Percentiles rank a stretch among this genome's conserved stretches.
These are phyloP conservation scores for Phocides pigmalion DNA, from an alignment of 1,140 invertebrate species.

Conservation along the genomic window DNA sequence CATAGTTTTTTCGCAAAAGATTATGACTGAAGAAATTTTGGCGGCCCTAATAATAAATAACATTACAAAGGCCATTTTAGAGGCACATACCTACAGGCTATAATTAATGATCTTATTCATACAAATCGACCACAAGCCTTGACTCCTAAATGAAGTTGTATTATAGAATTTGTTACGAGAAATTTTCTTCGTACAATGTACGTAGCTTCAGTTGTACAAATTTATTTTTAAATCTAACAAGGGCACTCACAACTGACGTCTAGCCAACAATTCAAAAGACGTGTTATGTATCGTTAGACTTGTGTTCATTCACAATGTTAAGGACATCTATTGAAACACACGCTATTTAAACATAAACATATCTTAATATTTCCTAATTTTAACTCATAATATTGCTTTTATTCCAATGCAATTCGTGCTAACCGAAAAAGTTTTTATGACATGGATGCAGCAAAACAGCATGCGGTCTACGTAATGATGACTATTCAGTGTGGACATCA, in stretches of 20 bases:
- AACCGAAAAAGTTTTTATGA: too few relatives aligned
- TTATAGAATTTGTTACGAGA: conserved; percentile 10
- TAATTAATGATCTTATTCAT: not conserved
- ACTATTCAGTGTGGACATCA: too few relatives aligned
- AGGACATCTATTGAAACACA: too few relatives aligned
- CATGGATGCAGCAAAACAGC: too few relatives aligned
- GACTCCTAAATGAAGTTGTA: not conserved
- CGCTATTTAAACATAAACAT: too few relatives aligned
- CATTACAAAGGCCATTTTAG: not conserved
- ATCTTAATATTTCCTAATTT: too few relatives aligned
- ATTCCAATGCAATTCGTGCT: too few relatives aligned
- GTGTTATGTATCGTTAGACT: not conserved
- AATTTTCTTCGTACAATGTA: conserved; percentile 5
- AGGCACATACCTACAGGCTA: not conserved
- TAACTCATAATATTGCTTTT: too few relatives aligned
- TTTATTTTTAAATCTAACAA: conserved; percentile 11
- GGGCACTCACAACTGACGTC: not conserved
- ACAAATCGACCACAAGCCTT: not conserved
- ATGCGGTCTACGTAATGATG: too few relatives aligned
- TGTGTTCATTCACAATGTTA: not conserved
- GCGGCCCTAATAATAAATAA: too few relatives aligned
- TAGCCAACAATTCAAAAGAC: not conserved
- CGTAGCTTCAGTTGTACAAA: not conserved
- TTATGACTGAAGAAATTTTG: too few relatives aligned
- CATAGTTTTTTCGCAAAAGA: too few relatives aligned